Conservation (phyloP, 64 coral and sea anemone species). For the Montipora capricornis region DNA sequence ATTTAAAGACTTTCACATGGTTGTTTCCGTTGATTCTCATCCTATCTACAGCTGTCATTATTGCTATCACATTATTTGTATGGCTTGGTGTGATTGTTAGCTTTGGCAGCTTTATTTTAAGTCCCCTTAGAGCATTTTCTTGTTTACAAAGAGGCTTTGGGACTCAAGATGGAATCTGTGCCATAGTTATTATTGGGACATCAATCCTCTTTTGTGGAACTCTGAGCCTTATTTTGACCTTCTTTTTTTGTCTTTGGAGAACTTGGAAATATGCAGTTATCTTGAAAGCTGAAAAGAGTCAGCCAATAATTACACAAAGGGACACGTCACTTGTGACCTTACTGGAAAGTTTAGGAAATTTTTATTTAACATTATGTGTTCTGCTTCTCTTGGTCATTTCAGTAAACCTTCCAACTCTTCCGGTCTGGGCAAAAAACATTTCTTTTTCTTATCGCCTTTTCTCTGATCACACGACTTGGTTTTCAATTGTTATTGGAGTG, state of each 20-base stretch:
- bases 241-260: slow-evolving; percentile 36
- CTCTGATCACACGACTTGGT: slow-evolving; percentile 73
- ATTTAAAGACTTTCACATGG: slow-evolving; percentile 93
- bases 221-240: slow-evolving; percentile 40
- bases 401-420: slow-evolving; percentile 69
- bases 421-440: slow-evolving; percentile 77
- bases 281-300: slow-evolving; percentile 40
- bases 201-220: slow-evolving; percentile 60
- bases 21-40: slow-evolving; percentile 78
- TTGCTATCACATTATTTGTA: slow-evolving; percentile 83
- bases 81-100: slow-evolving; percentile 72
- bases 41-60: slow-evolving; percentile 77
- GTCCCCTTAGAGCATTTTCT: slow-evolving; percentile 46
- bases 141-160: slow-evolving; percentile 52
- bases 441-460: slow-evolving; percentile 42
- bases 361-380: slow-evolving; percentile 79
- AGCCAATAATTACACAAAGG: background rate
- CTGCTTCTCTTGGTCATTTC: slow-evolving; percentile 55
- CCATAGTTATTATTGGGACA: slow-evolving; percentile 4
- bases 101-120: slow-evolving; percentile 72
- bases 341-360: slow-evolving; percentile 75
- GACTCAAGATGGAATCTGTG: slow-evolving; percentile 56
- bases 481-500: slow-evolving; percentile 76
- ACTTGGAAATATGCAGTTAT: slow-evolving; percentile 36
- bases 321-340: slow-evolving; percentile 31